phyloP scores from a whole-genome alignment of 2,888 invertebrate species.

The Drosophila incognita region DNA sequence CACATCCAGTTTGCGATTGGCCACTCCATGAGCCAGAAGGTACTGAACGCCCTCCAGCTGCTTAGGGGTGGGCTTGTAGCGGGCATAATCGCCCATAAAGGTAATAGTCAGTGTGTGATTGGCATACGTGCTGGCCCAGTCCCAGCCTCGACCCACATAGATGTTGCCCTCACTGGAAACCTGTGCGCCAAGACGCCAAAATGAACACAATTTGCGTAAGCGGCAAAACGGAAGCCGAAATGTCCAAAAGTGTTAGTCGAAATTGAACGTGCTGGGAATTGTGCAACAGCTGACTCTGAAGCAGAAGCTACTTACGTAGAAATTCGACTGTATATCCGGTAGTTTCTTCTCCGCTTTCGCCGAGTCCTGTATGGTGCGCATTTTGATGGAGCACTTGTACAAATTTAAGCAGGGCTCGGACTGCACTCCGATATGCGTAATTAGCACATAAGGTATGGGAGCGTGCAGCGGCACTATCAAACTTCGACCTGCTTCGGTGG shows the following conservation, averaged over 20 bases:
- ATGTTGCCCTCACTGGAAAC: slow-evolving; percentile 87
- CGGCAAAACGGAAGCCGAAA: slow-evolving; percentile 40
- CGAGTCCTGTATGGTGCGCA: slow-evolving; percentile 85
- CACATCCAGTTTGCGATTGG: slow-evolving; percentile 83
- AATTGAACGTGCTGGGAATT: slow-evolving; percentile 52
- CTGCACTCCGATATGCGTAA: slow-evolving; percentile 86
- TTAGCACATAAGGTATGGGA: slow-evolving; percentile 85
- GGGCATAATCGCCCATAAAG: slow-evolving; percentile 86
- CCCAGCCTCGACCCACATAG: slow-evolving; percentile 86
- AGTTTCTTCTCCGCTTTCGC: slow-evolving; percentile 84
- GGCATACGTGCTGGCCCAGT: slow-evolving; percentile 86
- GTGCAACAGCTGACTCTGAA: background rate
- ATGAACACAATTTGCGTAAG: slow-evolving; percentile 53
- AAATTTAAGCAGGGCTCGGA: slow-evolving; percentile 84
- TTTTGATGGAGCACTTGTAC: slow-evolving; percentile 84
- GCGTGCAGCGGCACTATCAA: slow-evolving; percentile 74
- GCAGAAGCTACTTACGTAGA: slow-evolving; percentile 80
- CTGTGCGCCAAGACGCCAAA: slow-evolving; percentile 34
- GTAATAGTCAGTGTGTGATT: slow-evolving; percentile 85
- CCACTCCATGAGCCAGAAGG: slow-evolving; percentile 85
- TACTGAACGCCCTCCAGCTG: slow-evolving; percentile 85
- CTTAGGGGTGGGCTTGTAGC: slow-evolving; percentile 82
- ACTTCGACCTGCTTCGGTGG: slow-evolving; percentile 69
- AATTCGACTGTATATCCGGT: slow-evolving; percentile 85
- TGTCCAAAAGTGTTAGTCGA: slow-evolving; percentile 31